Evolutionary conservation across 2,888 invertebrate genomes (phyloP), one percentile per base, ranked within the genome.

Genomic region (Tineola bisselliella): DNA sequence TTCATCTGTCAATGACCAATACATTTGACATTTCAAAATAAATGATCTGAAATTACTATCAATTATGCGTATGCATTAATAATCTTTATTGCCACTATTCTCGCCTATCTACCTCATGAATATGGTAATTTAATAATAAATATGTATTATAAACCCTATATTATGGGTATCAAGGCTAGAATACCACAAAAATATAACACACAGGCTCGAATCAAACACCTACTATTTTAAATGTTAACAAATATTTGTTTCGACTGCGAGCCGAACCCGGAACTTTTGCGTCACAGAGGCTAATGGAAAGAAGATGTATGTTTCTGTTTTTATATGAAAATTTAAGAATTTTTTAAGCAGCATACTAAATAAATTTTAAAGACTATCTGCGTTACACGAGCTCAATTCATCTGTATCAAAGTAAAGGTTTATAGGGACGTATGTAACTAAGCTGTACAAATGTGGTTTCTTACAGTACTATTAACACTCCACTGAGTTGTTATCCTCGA

Each of bases 1-100:
- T 56, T 56, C 25, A 56, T 56, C n/a, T 56, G 56, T 56, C 25
- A 56, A 56, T 56, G 10, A 25, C 56, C 30, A 56, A 56, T 56
- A 56, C 19, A 18, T 25, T 25, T 25, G 56, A 56, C 30, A 56
- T 56, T 56, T 25, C 17, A 56, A 56, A 56, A 56, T 25, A 56
- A 56, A 56, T 56, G 38, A 38, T 10, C 38, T 38, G n/a, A 38
- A 38, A 38, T 38, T 38, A 38, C 38, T 38, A 10, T 38, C 38
- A 10, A 38, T 25, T 25, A 25, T 25, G 25, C 25, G 25, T 25
- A 25, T 6, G 25, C 25, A 6, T 25, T 25, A 25, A 25, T 25
- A 6, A 25, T 25, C 6, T 25, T 25, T 25, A 25, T 25, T 6
- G 6, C 6, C 25, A 25, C 6, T 25, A 25, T 25, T 25, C 6